Conservation (phyloP, 2,888 invertebrate species). For the Macrosiphum euphorbiae region DNA sequence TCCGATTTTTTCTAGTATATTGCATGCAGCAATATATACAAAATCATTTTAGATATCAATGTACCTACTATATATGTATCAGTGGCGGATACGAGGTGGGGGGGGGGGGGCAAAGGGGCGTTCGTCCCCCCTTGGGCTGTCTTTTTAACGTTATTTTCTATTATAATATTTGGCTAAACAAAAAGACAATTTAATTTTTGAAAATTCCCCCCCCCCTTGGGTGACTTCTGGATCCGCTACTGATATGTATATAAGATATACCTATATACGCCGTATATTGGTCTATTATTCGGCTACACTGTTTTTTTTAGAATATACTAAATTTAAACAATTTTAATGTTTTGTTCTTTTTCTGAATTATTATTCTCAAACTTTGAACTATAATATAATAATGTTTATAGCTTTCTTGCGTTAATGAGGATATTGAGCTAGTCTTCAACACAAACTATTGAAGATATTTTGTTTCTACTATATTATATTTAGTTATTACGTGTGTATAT, state of each 20-base stretch:
- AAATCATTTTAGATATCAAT: background rate
- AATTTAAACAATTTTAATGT: background rate
- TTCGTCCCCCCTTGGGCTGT: too few relatives aligned
- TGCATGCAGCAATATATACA: background rate
- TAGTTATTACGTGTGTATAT: background rate
- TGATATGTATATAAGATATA: too few relatives aligned
- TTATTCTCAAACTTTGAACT: background rate
- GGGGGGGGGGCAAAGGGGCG: too few relatives aligned
- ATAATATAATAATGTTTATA: background rate
- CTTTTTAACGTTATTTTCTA: too few relatives aligned
- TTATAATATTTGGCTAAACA: too few relatives aligned
- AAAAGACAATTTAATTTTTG: too few relatives aligned
- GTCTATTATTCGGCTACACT: too few relatives aligned
- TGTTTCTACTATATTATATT: background rate
- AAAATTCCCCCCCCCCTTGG: too few relatives aligned
- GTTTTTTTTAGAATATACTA: background rate
- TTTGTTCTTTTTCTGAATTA: background rate
- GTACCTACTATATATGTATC: background rate
- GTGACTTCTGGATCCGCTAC: too few relatives aligned
- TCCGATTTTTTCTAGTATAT: background rate
- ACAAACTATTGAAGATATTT: background rate
- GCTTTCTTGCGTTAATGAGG: background rate
- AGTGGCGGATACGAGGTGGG: too few relatives aligned
- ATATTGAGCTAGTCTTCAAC: background rate
- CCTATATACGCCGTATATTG: too few relatives aligned